Base-by-base conservation (phyloP, 2,888 invertebrate species). In the Heliconius ethilla region DNA sequence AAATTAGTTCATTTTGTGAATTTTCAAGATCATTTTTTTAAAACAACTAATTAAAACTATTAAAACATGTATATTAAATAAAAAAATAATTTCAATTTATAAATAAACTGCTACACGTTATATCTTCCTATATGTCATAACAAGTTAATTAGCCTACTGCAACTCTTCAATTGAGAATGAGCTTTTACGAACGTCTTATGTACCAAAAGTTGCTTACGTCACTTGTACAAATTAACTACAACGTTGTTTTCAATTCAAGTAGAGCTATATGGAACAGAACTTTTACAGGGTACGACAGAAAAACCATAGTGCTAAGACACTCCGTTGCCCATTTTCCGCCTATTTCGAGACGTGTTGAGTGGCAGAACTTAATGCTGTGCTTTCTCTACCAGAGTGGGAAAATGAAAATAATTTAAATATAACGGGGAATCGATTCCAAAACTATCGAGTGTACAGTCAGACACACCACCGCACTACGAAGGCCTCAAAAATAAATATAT, bases 401-500 rank as follows among this genome's bases (percentile, higher is more conserved):
- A 59, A 59, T 11, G 3, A 59, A 33, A 33, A 33, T 33, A 33
- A 33, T 33, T 33, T 33, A 33, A 59, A 59, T 1, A 59, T 11
- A n/a, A 55, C 0, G 7, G 0, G 10, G n/a, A 59, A n/a, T 59
- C n/a, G n/a, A 59, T 11, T n/a, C n/a, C 59, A n/a, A 10, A n/a
- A 59, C 59, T 11, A n/a, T 55, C 59, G n/a, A 0, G n/a, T 59
- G 10, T n/a, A n/a, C n/a, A 11, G 4, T 59, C 3, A n/a, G 11
- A 10, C 59, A 4, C 3, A 1, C 22, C 59, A 59, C 59, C n/a
- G 10, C 59, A 59, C 11, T 11, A 59, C 11, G 22, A 59, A 10
- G n/a, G 59, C n/a, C 51, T 72, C 15, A 59, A 72, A 59, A 72
- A 72, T 72, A 72, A 37, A 72, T 72, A 72, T 72, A 72, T 77